phyloP scores from a whole-genome alignment of 2,113 vertebrate species.

The Bubo bubo region DNA sequence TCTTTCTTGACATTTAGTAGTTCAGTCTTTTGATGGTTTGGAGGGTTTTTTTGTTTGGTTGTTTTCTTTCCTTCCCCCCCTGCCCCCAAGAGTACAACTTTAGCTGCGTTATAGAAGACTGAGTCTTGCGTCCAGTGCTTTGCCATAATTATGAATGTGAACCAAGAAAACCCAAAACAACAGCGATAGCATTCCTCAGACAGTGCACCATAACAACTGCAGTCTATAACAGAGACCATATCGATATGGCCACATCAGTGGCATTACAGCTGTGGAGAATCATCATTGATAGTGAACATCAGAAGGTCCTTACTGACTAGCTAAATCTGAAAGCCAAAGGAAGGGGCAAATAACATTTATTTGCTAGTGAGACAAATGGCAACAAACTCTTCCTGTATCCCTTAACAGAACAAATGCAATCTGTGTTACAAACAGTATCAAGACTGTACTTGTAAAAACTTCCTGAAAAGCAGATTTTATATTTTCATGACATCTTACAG shows the following conservation, averaged over 20 bases:
- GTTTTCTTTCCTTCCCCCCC: too few species aligned
- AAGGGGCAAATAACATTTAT: background rate
- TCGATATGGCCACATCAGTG: background rate
- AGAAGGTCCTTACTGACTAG: background rate
- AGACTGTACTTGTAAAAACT: background rate
- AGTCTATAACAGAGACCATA: background rate
- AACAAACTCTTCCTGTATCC: background rate
- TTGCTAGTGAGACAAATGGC: background rate
- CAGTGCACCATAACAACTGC: rapidly evolving
- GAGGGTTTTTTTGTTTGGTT: background rate
- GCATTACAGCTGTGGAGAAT: background rate
- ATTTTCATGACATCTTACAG: background rate
- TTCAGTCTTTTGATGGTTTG: background rate
- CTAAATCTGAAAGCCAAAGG: background rate
- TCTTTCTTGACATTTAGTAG: background rate
- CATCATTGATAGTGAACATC: background rate
- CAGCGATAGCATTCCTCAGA: background rate
- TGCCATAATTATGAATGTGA: background rate
- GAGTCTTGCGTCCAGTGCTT: background rate
- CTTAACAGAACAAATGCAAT: background rate
- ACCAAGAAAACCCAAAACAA: background rate
- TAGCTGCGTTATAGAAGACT: background rate
- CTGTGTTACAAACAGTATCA: background rate
- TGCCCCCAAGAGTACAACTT: background rate
- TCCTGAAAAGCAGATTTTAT: background rate